Conservation (phyloP, 2,888 invertebrate genomes). For the Ophion obscuratus region DNA sequence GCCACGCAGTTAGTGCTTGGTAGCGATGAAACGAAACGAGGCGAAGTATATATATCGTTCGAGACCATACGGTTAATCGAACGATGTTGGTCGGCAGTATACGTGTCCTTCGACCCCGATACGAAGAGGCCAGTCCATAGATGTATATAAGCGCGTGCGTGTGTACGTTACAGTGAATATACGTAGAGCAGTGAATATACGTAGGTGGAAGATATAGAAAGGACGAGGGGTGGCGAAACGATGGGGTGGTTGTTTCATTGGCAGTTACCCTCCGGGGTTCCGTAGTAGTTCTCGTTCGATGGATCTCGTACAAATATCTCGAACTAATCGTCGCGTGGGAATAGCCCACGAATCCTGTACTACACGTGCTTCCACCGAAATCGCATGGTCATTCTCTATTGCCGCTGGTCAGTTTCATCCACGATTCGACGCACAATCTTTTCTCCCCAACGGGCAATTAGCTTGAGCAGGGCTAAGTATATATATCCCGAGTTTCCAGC, state of each 20-base stretch:
- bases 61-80: slow-evolving; percentile 77
- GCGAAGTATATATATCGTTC: slow-evolving; percentile 40
- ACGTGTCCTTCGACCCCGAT: slow-evolving; percentile 70
- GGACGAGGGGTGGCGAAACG: slow-evolving; percentile 70
- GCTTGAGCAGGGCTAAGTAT: slow-evolving; percentile 28
- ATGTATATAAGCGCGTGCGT: neutral
- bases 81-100: slow-evolving; percentile 66
- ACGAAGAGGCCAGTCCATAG: neutral
- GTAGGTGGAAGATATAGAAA: slow-evolving; percentile 13
- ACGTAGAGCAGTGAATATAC: neutral
- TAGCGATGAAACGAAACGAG: slow-evolving; percentile 65
- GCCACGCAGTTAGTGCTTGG: slow-evolving; percentile 40
- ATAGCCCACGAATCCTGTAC: slow-evolving; percentile 55
- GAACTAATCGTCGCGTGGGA: slow-evolving; percentile 67
- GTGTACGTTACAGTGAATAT: neutral
- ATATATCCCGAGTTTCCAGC: neutral
- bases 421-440: slow-evolving; percentile 63
- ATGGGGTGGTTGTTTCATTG: slow-evolving; percentile 76
- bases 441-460: slow-evolving; percentile 59
- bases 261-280: slow-evolving; percentile 73
- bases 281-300: slow-evolving; percentile 72
- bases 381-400: slow-evolving; percentile 50
- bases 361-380: slow-evolving; percentile 36
- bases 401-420: slow-evolving; percentile 57
- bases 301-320: slow-evolving; percentile 70